Evolutionary conservation across 2,797 vertebrate species (phyloP).

Genomic region (Lepus oiostolus): DNA sequence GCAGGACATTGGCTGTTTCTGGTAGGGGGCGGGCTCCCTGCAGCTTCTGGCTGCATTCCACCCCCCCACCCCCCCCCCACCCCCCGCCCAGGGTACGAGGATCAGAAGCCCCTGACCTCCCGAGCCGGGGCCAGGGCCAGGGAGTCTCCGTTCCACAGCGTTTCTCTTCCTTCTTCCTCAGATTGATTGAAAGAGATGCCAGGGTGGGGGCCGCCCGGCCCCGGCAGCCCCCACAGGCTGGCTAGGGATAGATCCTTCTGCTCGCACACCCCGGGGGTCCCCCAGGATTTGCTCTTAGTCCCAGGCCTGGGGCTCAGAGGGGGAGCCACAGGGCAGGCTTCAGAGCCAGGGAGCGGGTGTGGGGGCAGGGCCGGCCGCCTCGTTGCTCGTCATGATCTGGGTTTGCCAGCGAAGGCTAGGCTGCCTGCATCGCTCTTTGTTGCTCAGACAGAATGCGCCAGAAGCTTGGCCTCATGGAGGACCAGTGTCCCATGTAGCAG

Average conservation of each 20-base stretch:
- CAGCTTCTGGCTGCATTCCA: too few species aligned
- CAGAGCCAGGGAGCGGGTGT: background rate
- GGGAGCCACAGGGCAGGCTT: background rate
- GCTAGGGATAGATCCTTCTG: background rate
- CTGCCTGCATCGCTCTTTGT: background rate
- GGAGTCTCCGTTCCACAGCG: background rate
- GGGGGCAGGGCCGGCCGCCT: background rate
- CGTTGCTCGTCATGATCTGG: background rate
- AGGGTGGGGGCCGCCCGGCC: background rate
- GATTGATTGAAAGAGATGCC: background rate
- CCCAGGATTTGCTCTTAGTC: background rate
- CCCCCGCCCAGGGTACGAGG: too few species aligned
- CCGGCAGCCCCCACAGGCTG: background rate
- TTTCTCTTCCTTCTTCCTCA: slow-evolving; percentile 43
- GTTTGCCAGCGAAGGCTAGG: background rate
- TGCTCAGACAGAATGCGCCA: background rate
- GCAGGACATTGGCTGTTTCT: background rate
- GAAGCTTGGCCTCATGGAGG: background rate
- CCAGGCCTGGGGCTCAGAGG: background rate
- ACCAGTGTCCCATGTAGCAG: background rate
- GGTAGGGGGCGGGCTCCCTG: too few species aligned
- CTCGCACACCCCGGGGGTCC: background rate
- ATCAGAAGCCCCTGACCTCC: too few species aligned
- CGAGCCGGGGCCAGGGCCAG: too few species aligned
- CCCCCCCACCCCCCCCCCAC: too few species aligned